Percentiles rank a stretch among this genome's conserved stretches.
phyloP scores from a whole-genome alignment of 2,797 vertebrate species.

The Bucorvus abyssinicus region DNA sequence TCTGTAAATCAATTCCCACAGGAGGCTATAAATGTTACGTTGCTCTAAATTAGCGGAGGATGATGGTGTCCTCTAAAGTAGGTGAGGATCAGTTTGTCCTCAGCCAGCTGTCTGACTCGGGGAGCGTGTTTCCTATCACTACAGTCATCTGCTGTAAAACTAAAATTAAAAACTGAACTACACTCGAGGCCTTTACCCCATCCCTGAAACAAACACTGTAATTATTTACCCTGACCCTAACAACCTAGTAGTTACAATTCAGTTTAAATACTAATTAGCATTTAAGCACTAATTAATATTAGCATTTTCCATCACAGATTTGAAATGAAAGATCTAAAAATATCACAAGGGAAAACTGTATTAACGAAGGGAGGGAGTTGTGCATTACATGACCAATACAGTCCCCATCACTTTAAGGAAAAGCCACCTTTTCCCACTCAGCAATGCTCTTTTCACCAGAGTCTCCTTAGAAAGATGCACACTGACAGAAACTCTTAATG shows the following conservation, averaged over 20 bases:
- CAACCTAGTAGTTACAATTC: background rate
- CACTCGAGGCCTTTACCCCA: background rate
- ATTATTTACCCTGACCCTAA: background rate
- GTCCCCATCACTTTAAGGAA: background rate
- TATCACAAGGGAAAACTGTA: background rate
- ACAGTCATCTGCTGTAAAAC: background rate
- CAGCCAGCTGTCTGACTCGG: background rate
- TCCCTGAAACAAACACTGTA: background rate
- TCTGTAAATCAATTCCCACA: background rate
- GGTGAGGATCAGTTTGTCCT: constrained; percentile 12
- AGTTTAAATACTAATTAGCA: background rate
- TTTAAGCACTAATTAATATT: background rate
- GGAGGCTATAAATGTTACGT: background rate
- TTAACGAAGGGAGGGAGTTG: background rate
- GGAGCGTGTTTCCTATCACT: background rate
- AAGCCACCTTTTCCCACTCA: background rate
- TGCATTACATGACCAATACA: background rate
- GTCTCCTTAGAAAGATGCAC: background rate
- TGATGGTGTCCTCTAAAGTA: background rate
- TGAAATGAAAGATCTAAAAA: background rate
- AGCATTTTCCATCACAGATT: background rate
- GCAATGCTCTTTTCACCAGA: background rate
- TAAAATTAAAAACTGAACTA: background rate
- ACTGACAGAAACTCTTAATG: background rate
- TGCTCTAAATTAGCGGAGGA: background rate